A percentile compares a stretch with the other conserved stretches of the same genome.
phyloP scores from a whole-genome alignment of 2,888 invertebrate genomes.

The Folsomia manolachei region DNA sequence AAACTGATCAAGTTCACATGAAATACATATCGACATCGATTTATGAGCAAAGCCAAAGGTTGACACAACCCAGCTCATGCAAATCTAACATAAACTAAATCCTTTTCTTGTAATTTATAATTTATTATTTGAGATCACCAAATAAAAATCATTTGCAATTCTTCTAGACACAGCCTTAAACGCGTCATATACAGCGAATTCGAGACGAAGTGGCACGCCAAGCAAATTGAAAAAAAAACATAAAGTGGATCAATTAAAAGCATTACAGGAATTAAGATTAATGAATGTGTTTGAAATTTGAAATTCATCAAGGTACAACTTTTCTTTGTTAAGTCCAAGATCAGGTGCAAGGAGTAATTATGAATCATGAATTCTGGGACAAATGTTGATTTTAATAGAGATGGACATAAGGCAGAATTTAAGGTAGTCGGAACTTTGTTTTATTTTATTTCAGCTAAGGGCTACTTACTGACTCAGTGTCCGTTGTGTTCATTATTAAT shows the following conservation, averaged over 20 bases:
- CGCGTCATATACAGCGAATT: too few species aligned
- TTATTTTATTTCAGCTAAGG: not conserved
- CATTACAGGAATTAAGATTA: not conserved
- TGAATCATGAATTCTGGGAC: not conserved
- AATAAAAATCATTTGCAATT: not conserved
- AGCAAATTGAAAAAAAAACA: too few species aligned
- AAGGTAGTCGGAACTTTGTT: not conserved
- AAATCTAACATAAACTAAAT: too few species aligned
- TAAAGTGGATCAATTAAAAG: not conserved
- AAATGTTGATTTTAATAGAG: not conserved
- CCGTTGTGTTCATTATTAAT: not conserved
- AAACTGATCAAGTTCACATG: too few species aligned
- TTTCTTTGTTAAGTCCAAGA: conserved; percentile 10
- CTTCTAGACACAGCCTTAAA: not conserved
- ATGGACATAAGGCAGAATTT: not conserved
- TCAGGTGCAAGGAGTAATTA: conserved; percentile 22
- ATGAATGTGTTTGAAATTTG: not conserved
- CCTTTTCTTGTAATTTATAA: not conserved
- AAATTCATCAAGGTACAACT: not conserved
- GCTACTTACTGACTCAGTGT: not conserved
- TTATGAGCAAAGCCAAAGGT: too few species aligned
- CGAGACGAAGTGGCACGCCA: too few species aligned
- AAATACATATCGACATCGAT: too few species aligned
- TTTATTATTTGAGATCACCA: not conserved
- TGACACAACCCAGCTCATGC: too few species aligned